A percentile compares a stretch with the other conserved stretches of the same genome.
Conservation (phyloP, 1,140 invertebrate species). For the Lordiphosa stackelbergi region DNA sequence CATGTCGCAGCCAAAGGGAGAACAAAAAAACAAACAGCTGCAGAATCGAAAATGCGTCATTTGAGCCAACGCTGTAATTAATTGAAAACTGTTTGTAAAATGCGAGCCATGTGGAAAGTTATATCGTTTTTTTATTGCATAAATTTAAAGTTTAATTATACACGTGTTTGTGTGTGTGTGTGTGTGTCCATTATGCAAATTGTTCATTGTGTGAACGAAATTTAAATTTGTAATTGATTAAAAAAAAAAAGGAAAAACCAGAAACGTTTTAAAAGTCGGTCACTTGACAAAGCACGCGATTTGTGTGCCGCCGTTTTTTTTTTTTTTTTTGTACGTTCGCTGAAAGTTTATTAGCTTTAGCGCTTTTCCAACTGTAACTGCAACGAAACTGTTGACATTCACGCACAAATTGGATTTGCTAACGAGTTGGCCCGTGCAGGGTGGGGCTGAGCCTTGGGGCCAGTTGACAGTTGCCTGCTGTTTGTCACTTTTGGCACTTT, state of each 20-base stretch:
- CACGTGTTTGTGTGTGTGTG: slow-evolving; percentile 8
- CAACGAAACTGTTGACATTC: slow-evolving; percentile 68
- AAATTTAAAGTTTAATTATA: slow-evolving; percentile 34
- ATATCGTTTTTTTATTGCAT: slow-evolving; percentile 26
- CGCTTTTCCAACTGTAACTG: slow-evolving; percentile 34
- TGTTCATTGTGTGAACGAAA: slow-evolving; percentile 70
- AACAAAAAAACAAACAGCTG: slow-evolving; percentile 4
- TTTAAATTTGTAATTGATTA: slow-evolving; percentile 73
- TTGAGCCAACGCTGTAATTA: slow-evolving; percentile 48
- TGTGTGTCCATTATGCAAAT: slow-evolving; percentile 56
- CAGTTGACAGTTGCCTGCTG: slow-evolving; percentile 63
- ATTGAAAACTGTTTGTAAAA: slow-evolving; percentile 60
- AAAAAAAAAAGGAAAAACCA: slow-evolving; percentile 11
- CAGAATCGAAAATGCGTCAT: slow-evolving; percentile 37
- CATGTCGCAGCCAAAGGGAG: slow-evolving; percentile 4
- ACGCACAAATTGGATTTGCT: slow-evolving; percentile 73
- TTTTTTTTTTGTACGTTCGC: not conserved
- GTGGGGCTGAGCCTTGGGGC: not conserved
- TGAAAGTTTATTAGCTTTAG: slow-evolving; percentile 15
- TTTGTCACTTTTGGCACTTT: slow-evolving; percentile 73
- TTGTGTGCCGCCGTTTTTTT: slow-evolving; percentile 21
- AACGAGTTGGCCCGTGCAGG: slow-evolving; percentile 50
- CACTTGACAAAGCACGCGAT: slow-evolving; percentile 48
- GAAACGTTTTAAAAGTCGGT: slow-evolving; percentile 42
- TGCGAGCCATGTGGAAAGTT: slow-evolving; percentile 24